A percentile compares a stretch with the other conserved stretches of the same genome.
phyloP scores from a whole-genome alignment of 2,113 vertebrate species.

The Ardeotis arabs region DNA sequence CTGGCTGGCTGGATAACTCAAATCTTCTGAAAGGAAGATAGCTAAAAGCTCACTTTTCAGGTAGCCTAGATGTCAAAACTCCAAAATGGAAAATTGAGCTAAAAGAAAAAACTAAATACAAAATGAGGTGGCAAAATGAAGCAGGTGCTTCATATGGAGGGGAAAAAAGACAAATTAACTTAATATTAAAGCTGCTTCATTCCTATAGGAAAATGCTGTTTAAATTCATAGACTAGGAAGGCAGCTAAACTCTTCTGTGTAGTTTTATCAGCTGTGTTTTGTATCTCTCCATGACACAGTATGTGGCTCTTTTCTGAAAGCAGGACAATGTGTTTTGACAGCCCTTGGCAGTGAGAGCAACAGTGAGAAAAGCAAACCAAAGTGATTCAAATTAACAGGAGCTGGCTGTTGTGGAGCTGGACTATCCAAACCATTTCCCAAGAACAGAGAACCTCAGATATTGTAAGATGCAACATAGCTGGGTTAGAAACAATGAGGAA shows the following conservation, averaged over 20 bases:
- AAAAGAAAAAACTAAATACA: not conserved
- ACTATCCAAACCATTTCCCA: not conserved
- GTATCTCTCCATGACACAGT: slow-evolving; percentile 40
- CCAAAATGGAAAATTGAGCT: not conserved
- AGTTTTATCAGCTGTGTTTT: slow-evolving; percentile 53
- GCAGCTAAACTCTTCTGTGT: slow-evolving; percentile 27
- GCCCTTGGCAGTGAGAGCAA: slow-evolving; percentile 48
- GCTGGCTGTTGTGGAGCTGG: not conserved
- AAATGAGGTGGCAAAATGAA: not conserved
- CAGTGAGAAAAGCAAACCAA: slow-evolving; percentile 39
- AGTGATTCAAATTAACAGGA: not conserved
- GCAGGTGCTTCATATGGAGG: slow-evolving; percentile 6
- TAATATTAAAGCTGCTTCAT: not conserved
- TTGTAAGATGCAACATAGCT: not conserved
- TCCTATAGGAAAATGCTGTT: not conserved
- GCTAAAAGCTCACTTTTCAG: not conserved
- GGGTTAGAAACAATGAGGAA: not conserved
- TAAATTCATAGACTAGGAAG: slow-evolving; percentile 2
- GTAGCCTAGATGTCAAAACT: not conserved
- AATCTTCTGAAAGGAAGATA: not conserved
- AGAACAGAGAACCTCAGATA: not conserved
- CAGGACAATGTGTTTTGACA: slow-evolving; percentile 51
- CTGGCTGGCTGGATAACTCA: not conserved
- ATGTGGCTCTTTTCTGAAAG: slow-evolving; percentile 44
- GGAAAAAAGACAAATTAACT: slow-evolving; percentile 6